Conservation (phyloP, 1,140 invertebrate species). For the Steinernema khuongi region DNA sequence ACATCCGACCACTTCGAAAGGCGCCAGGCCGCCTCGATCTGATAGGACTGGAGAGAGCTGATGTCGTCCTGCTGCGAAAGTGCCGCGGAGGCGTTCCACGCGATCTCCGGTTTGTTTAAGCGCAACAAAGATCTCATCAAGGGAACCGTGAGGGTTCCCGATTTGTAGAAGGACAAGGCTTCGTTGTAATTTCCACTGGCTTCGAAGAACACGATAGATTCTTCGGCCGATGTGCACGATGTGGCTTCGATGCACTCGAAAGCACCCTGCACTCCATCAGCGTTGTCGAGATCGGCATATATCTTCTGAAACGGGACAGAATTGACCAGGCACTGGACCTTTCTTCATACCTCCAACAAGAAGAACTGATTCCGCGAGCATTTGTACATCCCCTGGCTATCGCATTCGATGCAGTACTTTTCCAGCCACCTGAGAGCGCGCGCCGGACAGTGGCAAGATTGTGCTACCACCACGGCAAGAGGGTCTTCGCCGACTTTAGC, state of each 20-base stretch:
- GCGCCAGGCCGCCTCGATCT: slow-evolving; percentile 79
- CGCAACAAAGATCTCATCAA: slow-evolving; percentile 63
- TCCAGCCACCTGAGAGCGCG: slow-evolving; percentile 64
- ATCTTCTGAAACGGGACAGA: slow-evolving; percentile 60
- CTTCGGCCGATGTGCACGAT: slow-evolving; percentile 60
- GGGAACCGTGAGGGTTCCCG: slow-evolving; percentile 58
- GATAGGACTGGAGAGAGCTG: slow-evolving; percentile 60
- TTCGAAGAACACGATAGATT: slow-evolving; percentile 63
- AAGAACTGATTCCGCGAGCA: neutral
- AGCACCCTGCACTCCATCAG: slow-evolving; percentile 65
- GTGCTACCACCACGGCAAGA: neutral
- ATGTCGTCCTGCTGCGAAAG: slow-evolving; percentile 58
- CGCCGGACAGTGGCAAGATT: slow-evolving; percentile 62
- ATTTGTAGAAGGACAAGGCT: slow-evolving; percentile 63
- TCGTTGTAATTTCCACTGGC: slow-evolving; percentile 62
- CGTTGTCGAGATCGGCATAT: slow-evolving; percentile 65
- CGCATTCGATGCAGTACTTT: neutral
- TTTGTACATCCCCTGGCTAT: neutral
- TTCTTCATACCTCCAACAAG: neutral
- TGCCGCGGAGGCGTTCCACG: slow-evolving; percentile 60
- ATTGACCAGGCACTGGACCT: slow-evolving; percentile 50
- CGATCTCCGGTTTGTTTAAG: slow-evolving; percentile 63
- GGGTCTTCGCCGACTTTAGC: neutral
- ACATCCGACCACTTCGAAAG: slow-evolving; percentile 74
- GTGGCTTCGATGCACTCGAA: slow-evolving; percentile 59